Evolutionary conservation across 2,888 invertebrate species (phyloP), one percentile per base, ranked within the genome.

Genomic region (Lysandra bellargus): DNA sequence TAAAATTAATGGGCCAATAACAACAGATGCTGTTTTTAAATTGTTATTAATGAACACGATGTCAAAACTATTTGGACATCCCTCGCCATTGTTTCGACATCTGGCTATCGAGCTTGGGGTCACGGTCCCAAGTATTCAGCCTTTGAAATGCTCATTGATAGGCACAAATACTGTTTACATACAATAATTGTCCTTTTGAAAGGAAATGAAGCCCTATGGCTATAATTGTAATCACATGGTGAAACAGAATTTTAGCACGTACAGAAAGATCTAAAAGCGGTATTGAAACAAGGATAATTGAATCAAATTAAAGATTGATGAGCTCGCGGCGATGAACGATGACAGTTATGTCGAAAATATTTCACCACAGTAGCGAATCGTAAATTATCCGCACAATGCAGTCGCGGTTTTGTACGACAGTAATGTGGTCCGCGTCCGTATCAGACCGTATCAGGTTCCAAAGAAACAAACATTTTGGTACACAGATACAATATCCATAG

Each of bases 311-410:
- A 23, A 64, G 23, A 23, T 64, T 23, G 30, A 30, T 64, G 64
- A 64, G 44, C 49, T 30, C 12, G 49, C 9, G 49, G 49, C 23
- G 23, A 30, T 44, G 23, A 49, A 49, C 14, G 30, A 75, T 75
- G 75, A 75, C 23, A 75, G 23, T 75, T n/a, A 49, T 30, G 49
- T 76, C 53, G 76, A 53, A 57, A 76, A 57, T 53, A 53, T 76
- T 53, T 76, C 33, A 57, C 53, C 30, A 33, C 57, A 53, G 76
- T 33, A 49, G 53, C 76, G 76, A 76, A 76, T 76, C 76, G 53
- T 53, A 53, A 76, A 76, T 76, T 76, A 53, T 76, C 30, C 14
- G 17, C 49, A 76, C 57, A 76, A 76, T 76, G 53, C 76, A 76
- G 17, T 17, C 14, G 76, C 33, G 75, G 53, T 49, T 73, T 74